These are phyloP conservation scores for Macheiramphus alcinus DNA, from an alignment of 2,113 vertebrate genomes.

Conservation along the genomic window DNA sequence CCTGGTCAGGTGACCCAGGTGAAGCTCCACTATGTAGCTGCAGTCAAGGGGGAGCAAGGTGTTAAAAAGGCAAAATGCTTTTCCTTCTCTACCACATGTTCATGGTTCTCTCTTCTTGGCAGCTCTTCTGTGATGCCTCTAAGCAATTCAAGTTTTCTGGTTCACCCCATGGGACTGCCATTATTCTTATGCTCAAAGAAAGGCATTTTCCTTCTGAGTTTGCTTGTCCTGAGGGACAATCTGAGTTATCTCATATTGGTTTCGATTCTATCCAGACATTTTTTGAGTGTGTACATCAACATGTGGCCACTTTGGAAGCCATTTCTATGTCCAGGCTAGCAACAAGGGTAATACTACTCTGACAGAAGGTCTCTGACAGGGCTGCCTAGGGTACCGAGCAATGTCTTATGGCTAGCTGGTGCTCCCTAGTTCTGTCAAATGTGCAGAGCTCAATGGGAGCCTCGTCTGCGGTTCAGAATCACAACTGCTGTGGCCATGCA, in stretches of 20 bases:
- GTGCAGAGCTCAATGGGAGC: rapidly evolving
- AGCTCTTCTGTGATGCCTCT: background rate
- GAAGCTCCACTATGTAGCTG: background rate
- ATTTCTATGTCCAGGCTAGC: background rate
- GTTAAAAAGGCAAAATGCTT: background rate
- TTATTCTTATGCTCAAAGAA: background rate
- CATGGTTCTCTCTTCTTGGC: background rate
- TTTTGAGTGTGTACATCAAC: background rate
- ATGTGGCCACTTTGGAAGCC: background rate
- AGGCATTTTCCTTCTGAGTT: background rate
- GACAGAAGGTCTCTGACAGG: background rate
- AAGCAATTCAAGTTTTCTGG: background rate
- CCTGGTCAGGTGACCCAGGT: background rate
- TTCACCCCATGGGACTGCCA: rapidly evolving
- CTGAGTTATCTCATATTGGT: background rate
- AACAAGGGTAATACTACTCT: background rate
- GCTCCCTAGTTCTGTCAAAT: background rate
- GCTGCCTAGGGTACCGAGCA: background rate
- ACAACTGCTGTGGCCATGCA: background rate
- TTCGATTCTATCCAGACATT: background rate
- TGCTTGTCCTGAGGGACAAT: background rate
- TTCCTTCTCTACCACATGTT: background rate
- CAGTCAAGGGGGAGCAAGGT: rapidly evolving
- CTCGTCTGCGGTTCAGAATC: background rate
- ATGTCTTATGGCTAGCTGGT: background rate